Conservation (phyloP, 2,888 invertebrate genomes). For the Erebia ligea region DNA sequence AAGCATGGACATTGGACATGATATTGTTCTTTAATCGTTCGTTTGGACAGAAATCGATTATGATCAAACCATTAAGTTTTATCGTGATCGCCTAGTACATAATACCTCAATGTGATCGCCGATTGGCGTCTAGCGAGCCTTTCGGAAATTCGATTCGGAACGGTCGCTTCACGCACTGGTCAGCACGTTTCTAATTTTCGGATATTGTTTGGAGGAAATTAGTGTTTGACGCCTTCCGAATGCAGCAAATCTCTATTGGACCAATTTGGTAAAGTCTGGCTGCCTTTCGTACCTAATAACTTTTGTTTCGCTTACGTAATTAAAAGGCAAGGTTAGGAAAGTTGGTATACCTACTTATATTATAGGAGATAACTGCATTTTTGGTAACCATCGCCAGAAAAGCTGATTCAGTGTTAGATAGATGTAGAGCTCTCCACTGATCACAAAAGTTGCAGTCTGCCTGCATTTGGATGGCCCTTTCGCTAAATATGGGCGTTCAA, state of each 20-base stretch:
- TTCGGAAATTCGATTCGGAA: conserved; percentile 41
- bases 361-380: too few species aligned
- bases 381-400: too few species aligned
- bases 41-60: conserved; percentile 22
- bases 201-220: conserved; percentile 69
- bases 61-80: conserved; percentile 32
- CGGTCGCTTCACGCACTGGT: conserved; percentile 65
- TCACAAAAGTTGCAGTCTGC: too few species aligned
- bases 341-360: too few species aligned
- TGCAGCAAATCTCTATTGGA: conserved; percentile 29
- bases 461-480: too few species aligned
- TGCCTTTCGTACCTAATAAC: neutral
- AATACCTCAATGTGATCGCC: conserved; percentile 39
- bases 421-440: too few species aligned
- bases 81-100: too few species aligned
- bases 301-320: too few species aligned
- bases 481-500: too few species aligned
- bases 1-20: neutral
- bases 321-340: too few species aligned
- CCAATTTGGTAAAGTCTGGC: conserved; percentile 3
- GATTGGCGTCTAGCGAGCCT: conserved; percentile 40
- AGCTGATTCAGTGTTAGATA: too few species aligned
- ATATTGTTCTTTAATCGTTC: conserved; percentile 19
- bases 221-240: conserved; percentile 64
- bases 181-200: conserved; percentile 72